Evolutionary conservation across 1,140 invertebrate genomes (phyloP).

Genomic region (Papilio glaucus): DNA sequence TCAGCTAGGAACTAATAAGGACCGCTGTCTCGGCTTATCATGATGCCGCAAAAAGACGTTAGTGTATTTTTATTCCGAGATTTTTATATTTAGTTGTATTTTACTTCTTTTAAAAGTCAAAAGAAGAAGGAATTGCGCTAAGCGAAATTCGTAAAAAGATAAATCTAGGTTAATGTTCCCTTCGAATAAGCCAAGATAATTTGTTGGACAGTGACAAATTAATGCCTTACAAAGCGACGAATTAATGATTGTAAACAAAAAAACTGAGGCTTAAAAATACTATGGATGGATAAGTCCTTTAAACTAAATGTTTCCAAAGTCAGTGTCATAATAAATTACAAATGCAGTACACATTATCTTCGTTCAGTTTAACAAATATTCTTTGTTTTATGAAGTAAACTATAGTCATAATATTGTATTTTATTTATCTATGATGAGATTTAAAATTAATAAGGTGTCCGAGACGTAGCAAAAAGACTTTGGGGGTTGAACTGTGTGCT

Average conservation of each 20-base stretch:
- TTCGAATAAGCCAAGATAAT: conserved; percentile 60
- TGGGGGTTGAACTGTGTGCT: too few relatives aligned
- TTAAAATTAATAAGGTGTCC: too few relatives aligned
- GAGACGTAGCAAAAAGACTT: too few relatives aligned
- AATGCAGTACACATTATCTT: neutral
- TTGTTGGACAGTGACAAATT: conserved; percentile 73
- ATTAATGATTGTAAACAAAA: conserved; percentile 68
- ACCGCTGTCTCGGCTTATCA: too few relatives aligned
- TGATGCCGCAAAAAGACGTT: too few relatives aligned
- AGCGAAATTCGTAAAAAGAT: conserved; percentile 22
- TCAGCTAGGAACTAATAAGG: too few relatives aligned
- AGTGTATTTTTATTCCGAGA: too few relatives aligned
- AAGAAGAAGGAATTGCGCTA: neutral
- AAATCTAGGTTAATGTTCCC: conserved; percentile 50
- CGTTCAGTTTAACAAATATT: too few relatives aligned
- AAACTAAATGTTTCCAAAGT: conserved; percentile 6
- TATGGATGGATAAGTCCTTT: neutral
- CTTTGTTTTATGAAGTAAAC: too few relatives aligned
- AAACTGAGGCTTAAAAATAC: conserved; percentile 40
- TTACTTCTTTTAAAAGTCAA: neutral
- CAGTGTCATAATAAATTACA: neutral
- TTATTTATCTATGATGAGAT: too few relatives aligned
- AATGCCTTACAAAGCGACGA: conserved; percentile 73
- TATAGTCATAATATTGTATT: too few relatives aligned
- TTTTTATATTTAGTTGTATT: neutral